These are phyloP conservation scores for Cheilinus undulatus DNA, from an alignment of 2,113 vertebrate species.

Conservation along the genomic window DNA sequence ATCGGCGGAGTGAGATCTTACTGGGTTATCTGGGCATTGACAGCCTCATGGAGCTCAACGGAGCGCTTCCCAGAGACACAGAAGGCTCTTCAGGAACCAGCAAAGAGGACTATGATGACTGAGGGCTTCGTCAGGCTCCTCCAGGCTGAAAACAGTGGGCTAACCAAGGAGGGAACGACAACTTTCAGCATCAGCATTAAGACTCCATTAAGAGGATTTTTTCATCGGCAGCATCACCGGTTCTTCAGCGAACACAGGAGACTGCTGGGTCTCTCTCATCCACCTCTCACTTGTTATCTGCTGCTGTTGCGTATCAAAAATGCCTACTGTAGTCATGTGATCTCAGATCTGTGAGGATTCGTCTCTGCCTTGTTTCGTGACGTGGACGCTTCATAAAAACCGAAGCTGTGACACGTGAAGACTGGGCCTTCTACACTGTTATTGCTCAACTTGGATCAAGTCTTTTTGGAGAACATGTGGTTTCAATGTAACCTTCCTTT, in stretches of 20 bases:
- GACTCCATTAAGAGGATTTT: slow-evolving; percentile 24
- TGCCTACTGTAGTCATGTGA: slow-evolving; percentile 23
- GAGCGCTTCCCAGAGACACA: slow-evolving; percentile 75
- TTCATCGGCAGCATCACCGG: slow-evolving; percentile 7
- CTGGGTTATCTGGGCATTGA: slow-evolving; percentile 90
- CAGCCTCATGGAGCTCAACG: slow-evolving; percentile 84
- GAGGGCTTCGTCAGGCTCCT: background rate
- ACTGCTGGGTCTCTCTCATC: slow-evolving; percentile 8
- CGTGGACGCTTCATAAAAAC: slow-evolving; percentile 12
- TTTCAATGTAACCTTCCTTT: slow-evolving; percentile 4
- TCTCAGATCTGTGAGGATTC: slow-evolving; percentile 42
- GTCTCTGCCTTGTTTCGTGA: slow-evolving; percentile 33
- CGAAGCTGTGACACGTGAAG: slow-evolving; percentile 1
- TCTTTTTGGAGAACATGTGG: background rate
- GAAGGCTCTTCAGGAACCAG: slow-evolving; percentile 60
- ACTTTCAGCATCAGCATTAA: slow-evolving; percentile 11
- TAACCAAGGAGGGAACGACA: background rate
- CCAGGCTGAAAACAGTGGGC: background rate
- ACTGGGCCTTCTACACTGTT: background rate
- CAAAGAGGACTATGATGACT: slow-evolving; percentile 36
- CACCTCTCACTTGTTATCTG: slow-evolving; percentile 18
- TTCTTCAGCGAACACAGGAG: slow-evolving; percentile 4
- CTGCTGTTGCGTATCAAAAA: slow-evolving; percentile 51
- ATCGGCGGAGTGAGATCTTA: slow-evolving; percentile 94
- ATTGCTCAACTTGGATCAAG: background rate